Percentiles rank a stretch among this genome's conserved stretches.
These are phyloP conservation scores for pig (Sus scrofa) DNA, from an alignment of 2,113 vertebrate species.

Conservation along the genomic window DNA sequence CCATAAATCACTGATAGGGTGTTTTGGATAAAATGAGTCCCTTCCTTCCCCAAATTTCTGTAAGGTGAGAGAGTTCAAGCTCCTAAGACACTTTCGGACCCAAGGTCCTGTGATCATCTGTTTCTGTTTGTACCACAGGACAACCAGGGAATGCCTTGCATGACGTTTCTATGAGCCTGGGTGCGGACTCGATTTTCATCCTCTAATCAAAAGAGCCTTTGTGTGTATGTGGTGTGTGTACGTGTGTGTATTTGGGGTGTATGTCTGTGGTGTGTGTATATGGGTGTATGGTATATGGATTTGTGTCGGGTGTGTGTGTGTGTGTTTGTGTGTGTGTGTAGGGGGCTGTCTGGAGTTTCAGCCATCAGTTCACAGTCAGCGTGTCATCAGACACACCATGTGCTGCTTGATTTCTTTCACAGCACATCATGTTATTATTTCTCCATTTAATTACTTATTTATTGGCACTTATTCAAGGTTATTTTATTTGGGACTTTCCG, in stretches of 20 bases:
- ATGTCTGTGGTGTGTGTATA: accelerated
- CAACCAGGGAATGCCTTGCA: neutral
- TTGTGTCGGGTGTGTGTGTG: neutral
- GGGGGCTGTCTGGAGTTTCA: neutral
- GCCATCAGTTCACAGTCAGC: neutral
- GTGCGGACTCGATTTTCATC: neutral
- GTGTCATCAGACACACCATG: too few species aligned
- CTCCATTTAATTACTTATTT: neutral
- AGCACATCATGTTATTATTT: neutral
- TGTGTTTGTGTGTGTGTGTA: too few species aligned
- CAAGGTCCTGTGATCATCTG: neutral
- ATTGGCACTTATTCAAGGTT: neutral
- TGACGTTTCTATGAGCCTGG: neutral
- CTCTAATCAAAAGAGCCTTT: neutral
- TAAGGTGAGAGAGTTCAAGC: neutral
- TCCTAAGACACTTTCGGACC: neutral
- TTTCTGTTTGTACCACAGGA: neutral
- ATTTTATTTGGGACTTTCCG: neutral
- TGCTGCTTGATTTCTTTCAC: neutral
- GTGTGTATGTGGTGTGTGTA: neutral
- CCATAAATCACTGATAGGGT: neutral
- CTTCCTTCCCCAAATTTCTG: neutral
- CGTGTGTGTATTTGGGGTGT: neutral
- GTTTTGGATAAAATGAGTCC: neutral
- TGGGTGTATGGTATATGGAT: too few species aligned